Conservation (phyloP, 2,888 invertebrate genomes). For the Scelioninae gen. 2 region DNA sequence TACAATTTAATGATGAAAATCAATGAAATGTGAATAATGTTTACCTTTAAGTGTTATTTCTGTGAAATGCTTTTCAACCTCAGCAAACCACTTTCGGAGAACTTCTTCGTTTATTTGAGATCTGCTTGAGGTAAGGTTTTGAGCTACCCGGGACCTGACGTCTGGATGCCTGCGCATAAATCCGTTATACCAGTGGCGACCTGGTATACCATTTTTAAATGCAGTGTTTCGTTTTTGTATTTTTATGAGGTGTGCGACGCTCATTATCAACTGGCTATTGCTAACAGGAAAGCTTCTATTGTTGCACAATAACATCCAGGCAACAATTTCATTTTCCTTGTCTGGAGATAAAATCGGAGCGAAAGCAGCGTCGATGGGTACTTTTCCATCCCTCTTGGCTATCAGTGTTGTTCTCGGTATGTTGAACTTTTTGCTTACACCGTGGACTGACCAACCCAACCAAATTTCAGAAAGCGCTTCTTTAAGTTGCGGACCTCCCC, state of each 20-base stretch:
- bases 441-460: not conserved
- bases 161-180: conserved; percentile 61
- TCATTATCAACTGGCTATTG: conserved; percentile 65
- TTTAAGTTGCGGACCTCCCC: conserved; percentile 4
- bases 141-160: too few species aligned
- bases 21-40: too few species aligned
- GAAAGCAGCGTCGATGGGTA: conserved; percentile 12
- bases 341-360: too few species aligned
- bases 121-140: too few species aligned
- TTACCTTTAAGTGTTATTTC: too few species aligned
- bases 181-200: conserved; percentile 68
- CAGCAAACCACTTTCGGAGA: conserved; percentile 1
- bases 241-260: conserved; percentile 62
- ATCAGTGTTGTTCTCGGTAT: conserved; percentile 16
- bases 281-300: conserved; percentile 68
- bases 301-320: conserved; percentile 63
- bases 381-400: conserved; percentile 8
- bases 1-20: too few species aligned
- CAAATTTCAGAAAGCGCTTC: conserved; percentile 12
- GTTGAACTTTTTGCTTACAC: conserved; percentile 2
- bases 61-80: too few species aligned
- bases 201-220: conserved; percentile 67
- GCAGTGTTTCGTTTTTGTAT: conserved; percentile 54
- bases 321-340: too few species aligned
- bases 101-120: too few species aligned